phyloP scores from a whole-genome alignment of 2,888 invertebrate species.

The Nesidiocoris tenuis region DNA sequence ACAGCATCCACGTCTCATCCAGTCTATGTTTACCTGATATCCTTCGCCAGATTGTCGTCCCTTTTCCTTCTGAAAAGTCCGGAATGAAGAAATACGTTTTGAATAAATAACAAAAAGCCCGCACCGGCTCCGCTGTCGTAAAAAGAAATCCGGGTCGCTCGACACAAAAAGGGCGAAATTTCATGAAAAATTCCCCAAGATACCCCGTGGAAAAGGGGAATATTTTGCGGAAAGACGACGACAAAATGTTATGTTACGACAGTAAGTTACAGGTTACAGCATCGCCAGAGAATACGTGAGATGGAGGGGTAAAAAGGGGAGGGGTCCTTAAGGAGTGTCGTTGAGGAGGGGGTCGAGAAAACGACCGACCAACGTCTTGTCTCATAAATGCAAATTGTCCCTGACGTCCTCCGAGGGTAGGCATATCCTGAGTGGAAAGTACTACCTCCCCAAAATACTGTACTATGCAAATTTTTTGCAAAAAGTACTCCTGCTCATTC shows the following conservation, averaged over 20 bases:
- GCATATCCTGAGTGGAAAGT: slow-evolving; percentile 19
- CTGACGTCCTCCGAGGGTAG: no score
- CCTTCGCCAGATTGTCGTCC: not conserved
- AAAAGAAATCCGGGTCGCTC: not conserved
- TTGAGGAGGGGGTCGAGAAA: not conserved
- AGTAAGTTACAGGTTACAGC: not conserved
- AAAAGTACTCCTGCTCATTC: no score
- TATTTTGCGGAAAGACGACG: not conserved
- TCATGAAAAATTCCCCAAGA: not conserved
- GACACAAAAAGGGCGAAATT: not conserved
- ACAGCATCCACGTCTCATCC: not conserved
- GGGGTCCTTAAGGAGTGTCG: no score
- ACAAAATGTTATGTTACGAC: not conserved
- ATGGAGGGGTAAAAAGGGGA: not conserved
- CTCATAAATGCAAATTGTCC: slow-evolving; percentile 34
- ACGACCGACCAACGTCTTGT: slow-evolving; percentile 1
- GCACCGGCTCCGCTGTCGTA: not conserved
- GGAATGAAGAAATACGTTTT: not conserved
- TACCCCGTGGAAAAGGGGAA: not conserved
- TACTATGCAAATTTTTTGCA: no score
- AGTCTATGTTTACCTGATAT: no score
- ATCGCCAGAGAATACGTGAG: not conserved
- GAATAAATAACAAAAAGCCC: not conserved
- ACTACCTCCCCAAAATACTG: no score
- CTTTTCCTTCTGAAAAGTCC: not conserved